Evolutionary conservation across 2,888 invertebrate genomes (phyloP).

Genomic region (Lepetodrilus schrolli): DNA sequence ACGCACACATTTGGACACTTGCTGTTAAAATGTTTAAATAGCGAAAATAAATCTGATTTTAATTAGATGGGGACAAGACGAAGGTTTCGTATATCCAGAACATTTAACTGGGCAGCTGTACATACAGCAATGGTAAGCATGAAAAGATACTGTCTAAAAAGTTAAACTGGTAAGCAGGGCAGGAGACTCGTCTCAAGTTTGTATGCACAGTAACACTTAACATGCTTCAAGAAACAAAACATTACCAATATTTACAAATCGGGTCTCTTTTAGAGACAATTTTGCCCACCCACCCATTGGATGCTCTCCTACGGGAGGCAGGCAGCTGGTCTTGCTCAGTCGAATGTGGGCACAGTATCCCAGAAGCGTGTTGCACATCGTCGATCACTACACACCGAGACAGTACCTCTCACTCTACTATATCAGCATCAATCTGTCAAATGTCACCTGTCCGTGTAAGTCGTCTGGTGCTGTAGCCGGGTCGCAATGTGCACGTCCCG

Average conservation of each 20-base stretch:
- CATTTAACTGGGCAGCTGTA: too few relatives aligned
- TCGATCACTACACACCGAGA: too few relatives aligned
- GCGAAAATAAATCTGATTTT: too few relatives aligned
- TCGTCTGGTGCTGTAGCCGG: background rate
- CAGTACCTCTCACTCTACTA: too few relatives aligned
- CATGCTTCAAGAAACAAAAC: conserved; percentile 13
- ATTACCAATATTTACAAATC: conserved; percentile 4
- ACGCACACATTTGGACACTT: too few relatives aligned
- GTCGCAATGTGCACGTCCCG: background rate
- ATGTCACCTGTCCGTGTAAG: too few relatives aligned
- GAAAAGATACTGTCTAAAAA: background rate
- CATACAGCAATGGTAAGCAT: conserved; percentile 21
- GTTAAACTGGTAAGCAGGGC: conserved; percentile 24
- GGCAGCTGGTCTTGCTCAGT: conserved; percentile 20
- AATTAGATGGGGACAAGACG: too few relatives aligned
- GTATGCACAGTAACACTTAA: conserved; percentile 4
- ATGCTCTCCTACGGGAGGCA: background rate
- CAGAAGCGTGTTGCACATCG: background rate
- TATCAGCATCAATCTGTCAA: too few relatives aligned
- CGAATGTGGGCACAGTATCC: background rate
- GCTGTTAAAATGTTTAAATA: too few relatives aligned
- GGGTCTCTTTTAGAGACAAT: background rate
- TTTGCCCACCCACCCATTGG: conserved; percentile 22
- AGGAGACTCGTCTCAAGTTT: background rate
- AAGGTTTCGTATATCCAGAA: too few relatives aligned